Evolutionary conservation across 2,888 invertebrate species (phyloP), one percentile per base, ranked within the genome.

Genomic region (Bombyx huttoni): DNA sequence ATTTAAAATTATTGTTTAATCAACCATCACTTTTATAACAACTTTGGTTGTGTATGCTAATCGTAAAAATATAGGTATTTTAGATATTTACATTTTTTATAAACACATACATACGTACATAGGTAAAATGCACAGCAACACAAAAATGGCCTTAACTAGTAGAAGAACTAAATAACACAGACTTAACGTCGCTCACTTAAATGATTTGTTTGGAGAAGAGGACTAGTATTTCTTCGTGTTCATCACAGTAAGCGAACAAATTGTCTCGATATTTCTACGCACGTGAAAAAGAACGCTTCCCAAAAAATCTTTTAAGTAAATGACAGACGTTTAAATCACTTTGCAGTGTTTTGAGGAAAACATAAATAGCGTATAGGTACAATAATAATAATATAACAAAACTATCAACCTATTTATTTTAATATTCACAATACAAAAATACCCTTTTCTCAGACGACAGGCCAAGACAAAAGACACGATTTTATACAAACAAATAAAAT

Each of bases 41-140:
- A 89, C 89, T 89, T 89, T 89, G 89, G 89, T 89, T 89, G 89
- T 87, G 88, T 89, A 88, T 78, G 80, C 89, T 89, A 89, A 75
- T 86, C 89, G 88, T 89, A 89, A 88, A 89, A 88, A 89, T 88
- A 88, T 86, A 80, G 81, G 81, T 85, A 84, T 78, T 81, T 83
- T 82, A 85, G 78, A 82, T 88, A 88, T 88, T 79, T 88, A 88
- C 88, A 88, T 6, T 40, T 78, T 82, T 78, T 84, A 80, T 84
- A 79, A 84, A 89, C 83, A 87, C 24, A 24, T 87, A 87, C 24
- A 24, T 87, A 88, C 89, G 89, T 89, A 89, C 89, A 89, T 90
- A 90, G 85, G 72, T 81, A 79, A 86, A 87, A 87, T 87, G 88
- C 87, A 85, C 83, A 86, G 86, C 87, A 87, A 88, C 84, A 83